These are phyloP conservation scores for Chiloscyllium punctatum DNA, from an alignment of 2,797 vertebrate genomes.

Conservation along the genomic window DNA sequence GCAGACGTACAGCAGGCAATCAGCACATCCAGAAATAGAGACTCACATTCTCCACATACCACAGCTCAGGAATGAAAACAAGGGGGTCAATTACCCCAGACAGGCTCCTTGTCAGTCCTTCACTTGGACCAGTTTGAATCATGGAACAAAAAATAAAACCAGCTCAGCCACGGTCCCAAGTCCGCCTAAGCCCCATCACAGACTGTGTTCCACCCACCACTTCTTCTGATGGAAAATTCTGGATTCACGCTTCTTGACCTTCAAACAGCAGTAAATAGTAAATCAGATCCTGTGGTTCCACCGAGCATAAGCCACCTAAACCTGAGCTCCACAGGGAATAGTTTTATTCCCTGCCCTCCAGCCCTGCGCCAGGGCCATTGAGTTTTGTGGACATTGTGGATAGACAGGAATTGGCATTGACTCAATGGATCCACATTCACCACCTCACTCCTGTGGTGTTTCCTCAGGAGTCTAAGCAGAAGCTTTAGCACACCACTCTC, in stretches of 20 bases:
- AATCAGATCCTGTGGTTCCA: not conserved
- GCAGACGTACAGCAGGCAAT: not conserved
- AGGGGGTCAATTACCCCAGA: not conserved
- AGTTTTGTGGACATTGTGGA: not conserved
- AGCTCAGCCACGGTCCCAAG: not conserved
- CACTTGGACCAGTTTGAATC: not conserved
- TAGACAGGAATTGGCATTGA: not conserved
- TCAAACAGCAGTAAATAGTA: not conserved
- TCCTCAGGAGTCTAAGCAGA: not conserved
- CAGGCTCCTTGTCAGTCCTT: not conserved
- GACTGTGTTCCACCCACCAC: not conserved
- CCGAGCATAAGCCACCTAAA: too few relatives aligned
- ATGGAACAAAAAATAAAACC: not conserved
- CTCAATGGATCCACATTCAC: not conserved
- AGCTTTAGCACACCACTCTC: too few relatives aligned
- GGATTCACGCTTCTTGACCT: not conserved
- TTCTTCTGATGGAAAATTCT: not conserved
- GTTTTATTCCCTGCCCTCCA: not conserved
- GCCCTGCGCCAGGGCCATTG: too few relatives aligned
- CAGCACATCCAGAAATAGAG: not conserved
- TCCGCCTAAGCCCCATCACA: not conserved
- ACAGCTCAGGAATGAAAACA: constrained; percentile 2
- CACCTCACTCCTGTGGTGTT: too few relatives aligned
- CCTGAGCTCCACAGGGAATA: too few relatives aligned
- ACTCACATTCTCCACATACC: not conserved